These are phyloP conservation scores for Dynastes hyllus DNA, from an alignment of 2,888 invertebrate genomes.

Conservation along the genomic window DNA sequence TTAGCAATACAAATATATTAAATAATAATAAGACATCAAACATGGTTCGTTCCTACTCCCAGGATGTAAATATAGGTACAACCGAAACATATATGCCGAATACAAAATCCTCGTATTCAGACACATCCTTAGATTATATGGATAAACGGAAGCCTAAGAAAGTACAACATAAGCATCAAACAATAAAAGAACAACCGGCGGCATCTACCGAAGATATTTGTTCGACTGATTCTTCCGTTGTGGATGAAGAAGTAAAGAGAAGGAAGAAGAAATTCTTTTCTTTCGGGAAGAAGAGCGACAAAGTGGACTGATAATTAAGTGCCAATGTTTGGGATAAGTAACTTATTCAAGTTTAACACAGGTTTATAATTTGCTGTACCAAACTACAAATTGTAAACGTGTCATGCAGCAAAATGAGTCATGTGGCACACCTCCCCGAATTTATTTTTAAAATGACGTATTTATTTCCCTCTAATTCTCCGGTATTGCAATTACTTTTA, in stretches of 20 bases:
- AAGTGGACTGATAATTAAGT: constrained; percentile 44
- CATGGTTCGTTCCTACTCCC: constrained; percentile 73
- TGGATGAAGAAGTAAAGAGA: constrained; percentile 78
- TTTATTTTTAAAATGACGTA: constrained; percentile 5
- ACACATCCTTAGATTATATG: constrained; percentile 69
- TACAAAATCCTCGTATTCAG: constrained; percentile 74
- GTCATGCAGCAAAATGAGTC: not conserved
- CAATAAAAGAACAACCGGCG: constrained; percentile 64
- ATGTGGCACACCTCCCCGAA: not conserved
- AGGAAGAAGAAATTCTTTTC: constrained; percentile 77
- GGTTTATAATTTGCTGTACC: not conserved
- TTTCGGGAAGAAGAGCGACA: constrained; percentile 63
- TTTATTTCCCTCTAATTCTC: constrained; percentile 23
- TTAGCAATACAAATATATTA: constrained; percentile 66
- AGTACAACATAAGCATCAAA: constrained; percentile 55
- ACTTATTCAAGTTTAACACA: not conserved
- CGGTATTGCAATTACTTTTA: constrained; percentile 6
- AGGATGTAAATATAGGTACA: constrained; percentile 70
- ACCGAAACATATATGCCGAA: constrained; percentile 58
- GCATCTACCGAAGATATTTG: constrained; percentile 77
- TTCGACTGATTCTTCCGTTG: constrained; percentile 81
- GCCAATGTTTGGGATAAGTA: not conserved
- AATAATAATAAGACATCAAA: constrained; percentile 57
- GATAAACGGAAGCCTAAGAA: constrained; percentile 51
- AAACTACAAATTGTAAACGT: not conserved